Percentiles rank a stretch among this genome's conserved stretches.
phyloP scores from a whole-genome alignment of 2,797 vertebrate genomes.

The Hipposideros larvatus region DNA sequence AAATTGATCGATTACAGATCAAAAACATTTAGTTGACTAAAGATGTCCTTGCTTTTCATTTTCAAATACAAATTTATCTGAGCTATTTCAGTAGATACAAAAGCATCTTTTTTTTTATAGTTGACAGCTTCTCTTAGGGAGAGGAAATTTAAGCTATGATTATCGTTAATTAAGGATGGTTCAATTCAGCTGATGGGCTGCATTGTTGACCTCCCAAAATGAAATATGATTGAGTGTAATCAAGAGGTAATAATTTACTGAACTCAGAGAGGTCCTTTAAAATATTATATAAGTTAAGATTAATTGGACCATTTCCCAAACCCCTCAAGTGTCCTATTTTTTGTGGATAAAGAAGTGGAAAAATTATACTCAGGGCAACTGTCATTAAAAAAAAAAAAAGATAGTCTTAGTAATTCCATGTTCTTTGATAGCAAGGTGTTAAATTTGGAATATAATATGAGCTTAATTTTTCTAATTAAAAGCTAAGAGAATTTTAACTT shows the following conservation, averaged over 20 bases:
- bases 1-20: background rate
- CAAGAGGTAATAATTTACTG: conserved; percentile 34
- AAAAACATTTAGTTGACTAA: background rate
- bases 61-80: background rate
- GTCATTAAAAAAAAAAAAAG: background rate
- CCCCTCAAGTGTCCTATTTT: background rate
- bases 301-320: conserved; percentile 8
- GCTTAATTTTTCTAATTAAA: conserved; percentile 28
- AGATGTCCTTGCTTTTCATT: background rate
- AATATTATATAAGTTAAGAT: conserved; percentile 36
- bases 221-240: conserved; percentile 41
- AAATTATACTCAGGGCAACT: conserved; percentile 11
- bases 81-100: background rate
- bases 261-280: conserved; percentile 2
- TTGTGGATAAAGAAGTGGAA: background rate
- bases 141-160: conserved; percentile 16
- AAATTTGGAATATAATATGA: background rate
- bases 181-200: background rate
- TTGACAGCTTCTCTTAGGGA: background rate
- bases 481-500: background rate
- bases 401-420: background rate
- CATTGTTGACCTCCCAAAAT: conserved; percentile 18
- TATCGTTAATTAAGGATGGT: conserved; percentile 4
- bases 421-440: background rate
- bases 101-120: background rate